A percentile compares a stretch with the other conserved stretches of the same genome.
These are phyloP conservation scores for Drosophila navojoa DNA, from an alignment of 1,140 invertebrate genomes.

Conservation along the genomic window DNA sequence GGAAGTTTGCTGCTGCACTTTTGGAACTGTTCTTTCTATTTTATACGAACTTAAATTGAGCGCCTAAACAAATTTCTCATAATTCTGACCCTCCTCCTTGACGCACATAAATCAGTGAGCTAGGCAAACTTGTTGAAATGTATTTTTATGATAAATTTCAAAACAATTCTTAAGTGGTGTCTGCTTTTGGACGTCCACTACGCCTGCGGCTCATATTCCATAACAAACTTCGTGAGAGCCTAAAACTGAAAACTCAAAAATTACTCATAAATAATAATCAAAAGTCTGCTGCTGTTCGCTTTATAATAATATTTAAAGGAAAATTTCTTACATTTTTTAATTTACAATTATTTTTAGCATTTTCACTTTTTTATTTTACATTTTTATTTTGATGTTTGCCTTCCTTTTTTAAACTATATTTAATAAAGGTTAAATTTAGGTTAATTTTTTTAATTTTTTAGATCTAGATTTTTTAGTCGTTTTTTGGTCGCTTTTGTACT, in stretches of 20 bases:
- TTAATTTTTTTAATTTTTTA: no score
- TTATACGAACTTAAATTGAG: slow-evolving; percentile 68
- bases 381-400: no score
- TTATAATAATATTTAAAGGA: no score
- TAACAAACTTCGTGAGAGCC: slow-evolving; percentile 44
- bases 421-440: no score
- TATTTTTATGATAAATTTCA: slow-evolving; percentile 67
- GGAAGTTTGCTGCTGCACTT: slow-evolving; percentile 22
- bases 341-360: no score
- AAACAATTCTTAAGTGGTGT: slow-evolving; percentile 65
- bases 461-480: no score
- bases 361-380: no score
- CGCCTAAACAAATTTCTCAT: slow-evolving; percentile 42
- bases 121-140: slow-evolving; percentile 68
- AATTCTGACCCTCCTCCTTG: slow-evolving; percentile 1
- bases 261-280: slow-evolving; percentile 77
- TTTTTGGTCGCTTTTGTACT: no score
- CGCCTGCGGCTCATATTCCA: slow-evolving; percentile 63
- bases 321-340: no score
- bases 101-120: slow-evolving; percentile 28
- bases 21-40: slow-evolving; percentile 56
- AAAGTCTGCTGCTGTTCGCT: slow-evolving; percentile 11
- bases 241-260: slow-evolving; percentile 52
- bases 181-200: slow-evolving; percentile 23
- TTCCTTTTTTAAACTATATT: no score